Conservation (phyloP, 1,140 invertebrate genomes). For the Zaprionus camerounensis region DNA sequence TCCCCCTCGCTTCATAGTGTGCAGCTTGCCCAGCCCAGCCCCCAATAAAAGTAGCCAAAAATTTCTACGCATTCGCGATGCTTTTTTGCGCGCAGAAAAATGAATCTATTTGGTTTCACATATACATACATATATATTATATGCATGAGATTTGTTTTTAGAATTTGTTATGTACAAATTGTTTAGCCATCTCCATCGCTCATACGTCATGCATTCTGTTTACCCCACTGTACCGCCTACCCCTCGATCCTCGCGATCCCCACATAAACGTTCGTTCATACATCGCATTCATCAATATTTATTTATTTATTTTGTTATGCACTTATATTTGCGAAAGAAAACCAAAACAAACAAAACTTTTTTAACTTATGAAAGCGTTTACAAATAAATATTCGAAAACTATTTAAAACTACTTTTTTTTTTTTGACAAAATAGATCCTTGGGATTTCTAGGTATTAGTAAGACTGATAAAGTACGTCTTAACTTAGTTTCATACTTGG, state of each 20-base stretch:
- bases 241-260: background rate
- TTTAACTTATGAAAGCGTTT: conserved; percentile 63
- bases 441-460: no score
- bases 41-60: conserved; percentile 58
- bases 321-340: conserved; percentile 49
- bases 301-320: conserved; percentile 76
- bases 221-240: background rate
- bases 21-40: conserved; percentile 17
- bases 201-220: conserved; percentile 37
- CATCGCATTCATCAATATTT: conserved; percentile 61
- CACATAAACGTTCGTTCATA: conserved; percentile 9
- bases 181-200: conserved; percentile 30
- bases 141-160: conserved; percentile 27
- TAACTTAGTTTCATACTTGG: no score
- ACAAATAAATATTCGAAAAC: conserved; percentile 52
- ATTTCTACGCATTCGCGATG: conserved; percentile 37
- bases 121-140: background rate
- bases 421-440: no score
- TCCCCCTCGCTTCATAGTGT: background rate
- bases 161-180: conserved; percentile 49
- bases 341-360: conserved; percentile 28
- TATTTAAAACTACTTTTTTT: background rate
- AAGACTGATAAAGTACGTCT: no score
- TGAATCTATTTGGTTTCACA: conserved; percentile 28
- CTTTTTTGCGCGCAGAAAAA: conserved; percentile 39